Evolutionary conservation across 1,140 invertebrate genomes (phyloP).

Genomic region (Pseudomyrmex gracilis): DNA sequence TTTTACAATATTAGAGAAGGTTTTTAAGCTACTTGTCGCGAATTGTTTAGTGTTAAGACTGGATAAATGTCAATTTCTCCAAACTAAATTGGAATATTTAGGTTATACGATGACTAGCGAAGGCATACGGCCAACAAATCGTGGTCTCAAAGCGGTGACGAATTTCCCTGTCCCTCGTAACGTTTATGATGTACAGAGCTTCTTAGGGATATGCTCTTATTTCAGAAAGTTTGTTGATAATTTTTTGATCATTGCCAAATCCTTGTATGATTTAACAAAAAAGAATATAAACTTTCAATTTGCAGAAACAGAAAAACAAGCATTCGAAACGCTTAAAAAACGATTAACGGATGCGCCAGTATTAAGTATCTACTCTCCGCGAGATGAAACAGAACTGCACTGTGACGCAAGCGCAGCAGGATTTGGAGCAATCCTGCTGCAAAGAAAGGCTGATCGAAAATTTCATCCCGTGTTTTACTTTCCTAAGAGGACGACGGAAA

Average conservation of each 20-base stretch:
- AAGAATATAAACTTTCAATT: background rate
- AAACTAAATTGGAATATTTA: constrained; percentile 47
- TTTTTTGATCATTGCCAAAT: constrained; percentile 13
- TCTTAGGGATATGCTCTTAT: constrained; percentile 14
- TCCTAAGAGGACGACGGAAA: background rate
- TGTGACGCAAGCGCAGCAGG: constrained; percentile 22
- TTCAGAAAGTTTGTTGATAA: constrained; percentile 35
- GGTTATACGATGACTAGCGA: constrained; percentile 14
- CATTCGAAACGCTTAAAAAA: background rate
- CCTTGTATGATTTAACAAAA: constrained; percentile 17
- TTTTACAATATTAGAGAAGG: constrained; percentile 37
- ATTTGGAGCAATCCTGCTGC: constrained; percentile 23
- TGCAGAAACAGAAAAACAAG: background rate
- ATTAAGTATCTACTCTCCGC: constrained; percentile 27
- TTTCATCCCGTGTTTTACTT: constrained; percentile 34
- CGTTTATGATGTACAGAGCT: constrained; percentile 14
- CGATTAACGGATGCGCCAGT: background rate
- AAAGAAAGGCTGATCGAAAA: constrained; percentile 27
- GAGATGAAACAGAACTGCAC: constrained; percentile 32
- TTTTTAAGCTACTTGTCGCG: background rate
- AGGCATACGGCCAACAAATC: background rate
- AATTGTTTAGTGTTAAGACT: constrained; percentile 19
- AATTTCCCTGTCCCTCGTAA: constrained; percentile 14
- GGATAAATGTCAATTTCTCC: constrained; percentile 46
- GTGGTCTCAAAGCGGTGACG: background rate